Evolutionary conservation across 2,797 vertebrate species (phyloP).

Genomic region (Amblyraja radiata): DNA sequence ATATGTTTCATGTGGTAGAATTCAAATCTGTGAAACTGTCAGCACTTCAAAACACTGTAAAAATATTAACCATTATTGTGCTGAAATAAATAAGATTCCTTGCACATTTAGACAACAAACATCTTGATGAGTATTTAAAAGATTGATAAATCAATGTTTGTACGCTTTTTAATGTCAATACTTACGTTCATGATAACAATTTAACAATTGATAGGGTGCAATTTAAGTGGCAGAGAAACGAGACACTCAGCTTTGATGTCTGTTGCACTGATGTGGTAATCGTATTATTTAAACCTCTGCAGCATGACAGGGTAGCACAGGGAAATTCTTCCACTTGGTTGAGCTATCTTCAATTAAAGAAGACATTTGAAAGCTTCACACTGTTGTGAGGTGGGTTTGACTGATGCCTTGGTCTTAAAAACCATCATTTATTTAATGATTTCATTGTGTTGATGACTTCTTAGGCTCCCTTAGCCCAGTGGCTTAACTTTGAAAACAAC

Average conservation of each 20-base stretch:
- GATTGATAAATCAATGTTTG: slow-evolving; percentile 36
- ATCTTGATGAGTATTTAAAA: background rate
- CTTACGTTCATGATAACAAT: slow-evolving; percentile 28
- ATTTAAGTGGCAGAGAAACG: slow-evolving; percentile 34
- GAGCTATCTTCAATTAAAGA: slow-evolving; percentile 35
- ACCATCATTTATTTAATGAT: slow-evolving; percentile 35
- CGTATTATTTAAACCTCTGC: slow-evolving; percentile 23
- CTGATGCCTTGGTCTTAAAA: slow-evolving; percentile 20
- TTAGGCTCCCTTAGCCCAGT: background rate
- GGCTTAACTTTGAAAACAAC: background rate
- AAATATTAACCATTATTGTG: slow-evolving; percentile 30
- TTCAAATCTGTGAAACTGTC: background rate
- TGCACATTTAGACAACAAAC: slow-evolving; percentile 4
- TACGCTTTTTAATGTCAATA: slow-evolving; percentile 21
- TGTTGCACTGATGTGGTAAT: slow-evolving; percentile 30
- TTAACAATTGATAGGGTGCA: slow-evolving; percentile 36
- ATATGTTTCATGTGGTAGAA: background rate
- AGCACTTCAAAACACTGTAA: background rate
- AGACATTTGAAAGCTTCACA: slow-evolving; percentile 13
- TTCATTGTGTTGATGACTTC: slow-evolving; percentile 1
- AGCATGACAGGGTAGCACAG: slow-evolving; percentile 19
- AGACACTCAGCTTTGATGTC: background rate
- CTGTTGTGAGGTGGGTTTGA: slow-evolving; percentile 30
- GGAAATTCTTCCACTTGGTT: slow-evolving; percentile 28
- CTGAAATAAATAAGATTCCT: slow-evolving; percentile 10